phyloP scores from a whole-genome alignment of 2,797 vertebrate genomes.

The Tolypeutes matacus region DNA sequence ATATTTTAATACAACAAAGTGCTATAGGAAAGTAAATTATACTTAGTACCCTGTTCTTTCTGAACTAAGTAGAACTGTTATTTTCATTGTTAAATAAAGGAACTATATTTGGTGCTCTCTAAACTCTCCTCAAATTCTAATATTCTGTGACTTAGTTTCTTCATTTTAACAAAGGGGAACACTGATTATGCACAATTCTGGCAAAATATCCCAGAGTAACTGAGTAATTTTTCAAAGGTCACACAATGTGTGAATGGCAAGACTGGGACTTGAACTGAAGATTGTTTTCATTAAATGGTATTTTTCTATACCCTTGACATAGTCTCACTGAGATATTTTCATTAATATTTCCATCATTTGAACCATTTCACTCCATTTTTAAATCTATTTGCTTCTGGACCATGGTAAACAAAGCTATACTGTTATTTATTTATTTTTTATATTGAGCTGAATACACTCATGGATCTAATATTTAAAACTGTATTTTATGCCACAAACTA shows the following conservation, averaged over 20 bases:
- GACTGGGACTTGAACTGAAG: neutral
- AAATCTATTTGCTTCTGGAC: neutral
- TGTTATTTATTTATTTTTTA: neutral
- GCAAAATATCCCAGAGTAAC: neutral
- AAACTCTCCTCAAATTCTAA: neutral
- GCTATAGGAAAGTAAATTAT: neutral
- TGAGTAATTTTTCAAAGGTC: neutral
- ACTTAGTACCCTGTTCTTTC: neutral
- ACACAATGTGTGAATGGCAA: neutral
- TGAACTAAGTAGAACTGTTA: neutral
- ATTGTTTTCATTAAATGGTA: neutral
- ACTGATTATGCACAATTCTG: neutral
- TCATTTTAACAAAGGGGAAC: neutral
- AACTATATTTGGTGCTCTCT: neutral
- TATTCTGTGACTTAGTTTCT: neutral
- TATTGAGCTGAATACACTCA: neutral
- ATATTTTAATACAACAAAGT: neutral
- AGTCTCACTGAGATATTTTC: neutral
- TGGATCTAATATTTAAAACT: neutral
- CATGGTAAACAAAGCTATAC: neutral
- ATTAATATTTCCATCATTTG: neutral
- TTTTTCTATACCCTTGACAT: neutral
- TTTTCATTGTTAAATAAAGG: neutral
- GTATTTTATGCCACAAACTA: neutral
- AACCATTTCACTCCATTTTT: neutral